Evolutionary conservation across 1,140 invertebrate species (phyloP).

Genomic region (Calephelis virginiensis): DNA sequence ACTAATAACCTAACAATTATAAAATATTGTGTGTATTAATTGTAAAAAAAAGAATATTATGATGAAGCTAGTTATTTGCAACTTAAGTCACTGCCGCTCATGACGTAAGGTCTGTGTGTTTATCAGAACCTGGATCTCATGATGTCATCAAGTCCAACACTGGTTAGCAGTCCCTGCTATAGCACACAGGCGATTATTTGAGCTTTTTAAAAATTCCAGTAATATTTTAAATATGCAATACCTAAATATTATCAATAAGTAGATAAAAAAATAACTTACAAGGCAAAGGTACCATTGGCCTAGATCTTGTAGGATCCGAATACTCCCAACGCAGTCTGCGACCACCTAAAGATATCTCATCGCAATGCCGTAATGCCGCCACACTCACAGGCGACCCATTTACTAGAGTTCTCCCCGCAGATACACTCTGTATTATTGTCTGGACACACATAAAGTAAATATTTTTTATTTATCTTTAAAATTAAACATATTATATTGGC

Average conservation of each 20-base stretch:
- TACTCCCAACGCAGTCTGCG: conserved; percentile 60
- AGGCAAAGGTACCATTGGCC: conserved; percentile 24
- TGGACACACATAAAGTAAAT: conserved; percentile 25
- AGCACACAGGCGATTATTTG: too few species aligned
- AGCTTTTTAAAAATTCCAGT: too few species aligned
- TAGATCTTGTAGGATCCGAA: conserved; percentile 19
- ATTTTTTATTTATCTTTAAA: not conserved
- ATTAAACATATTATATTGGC: too few species aligned
- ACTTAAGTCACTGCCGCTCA: too few species aligned
- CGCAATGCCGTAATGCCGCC: conserved; percentile 50
- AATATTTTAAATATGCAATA: not conserved
- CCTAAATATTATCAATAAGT: not conserved
- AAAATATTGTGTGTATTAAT: too few species aligned
- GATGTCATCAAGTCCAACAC: too few species aligned
- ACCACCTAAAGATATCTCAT: conserved; percentile 48
- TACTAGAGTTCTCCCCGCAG: conserved; percentile 48
- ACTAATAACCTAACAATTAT: too few species aligned
- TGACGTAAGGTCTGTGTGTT: too few species aligned
- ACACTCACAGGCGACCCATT: conserved; percentile 52
- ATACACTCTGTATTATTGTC: conserved; percentile 54
- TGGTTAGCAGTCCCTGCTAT: too few species aligned
- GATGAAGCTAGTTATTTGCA: too few species aligned
- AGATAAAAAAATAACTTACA: conserved; percentile 23
- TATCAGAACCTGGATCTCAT: too few species aligned
- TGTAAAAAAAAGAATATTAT: too few species aligned